Conservation (phyloP, 2,797 vertebrate genomes). For the Eulemur albifrons region DNA sequence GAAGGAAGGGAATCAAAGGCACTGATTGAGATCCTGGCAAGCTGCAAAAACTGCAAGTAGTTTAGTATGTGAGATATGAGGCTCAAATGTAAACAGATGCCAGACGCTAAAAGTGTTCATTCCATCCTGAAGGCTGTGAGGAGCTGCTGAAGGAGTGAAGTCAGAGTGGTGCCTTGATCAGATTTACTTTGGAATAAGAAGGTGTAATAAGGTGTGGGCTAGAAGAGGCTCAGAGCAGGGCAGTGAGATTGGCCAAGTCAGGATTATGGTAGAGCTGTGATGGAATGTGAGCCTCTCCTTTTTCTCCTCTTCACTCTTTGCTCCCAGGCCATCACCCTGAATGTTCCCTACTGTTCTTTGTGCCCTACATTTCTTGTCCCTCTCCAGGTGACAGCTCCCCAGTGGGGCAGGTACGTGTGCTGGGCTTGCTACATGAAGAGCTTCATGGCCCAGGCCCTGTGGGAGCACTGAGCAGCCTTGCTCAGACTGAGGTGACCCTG, state of each 20-base stretch:
- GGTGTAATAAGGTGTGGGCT: background rate
- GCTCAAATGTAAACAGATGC: background rate
- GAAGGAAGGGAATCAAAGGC: background rate
- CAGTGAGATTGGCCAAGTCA: background rate
- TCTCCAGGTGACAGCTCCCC: background rate
- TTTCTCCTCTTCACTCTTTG: background rate
- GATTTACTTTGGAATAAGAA: background rate
- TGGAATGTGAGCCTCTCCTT: background rate
- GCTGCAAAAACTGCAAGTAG: background rate
- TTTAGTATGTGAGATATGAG: background rate
- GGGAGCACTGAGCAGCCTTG: slow-evolving; percentile 58
- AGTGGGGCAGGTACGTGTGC: background rate
- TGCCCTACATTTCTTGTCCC: background rate
- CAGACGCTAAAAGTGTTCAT: background rate
- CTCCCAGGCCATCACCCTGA: background rate
- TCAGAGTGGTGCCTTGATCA: background rate
- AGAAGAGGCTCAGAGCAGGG: background rate
- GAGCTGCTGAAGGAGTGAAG: background rate
- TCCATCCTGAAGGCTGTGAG: background rate
- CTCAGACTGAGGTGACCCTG: slow-evolving; percentile 68
- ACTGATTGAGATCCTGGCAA: background rate
- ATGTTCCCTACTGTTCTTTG: background rate
- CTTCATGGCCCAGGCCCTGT: slow-evolving; percentile 60
- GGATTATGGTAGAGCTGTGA: background rate
- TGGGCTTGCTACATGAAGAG: slow-evolving; percentile 73